phyloP scores from a whole-genome alignment of 2,797 vertebrate species.

The Graptemys geographica region DNA sequence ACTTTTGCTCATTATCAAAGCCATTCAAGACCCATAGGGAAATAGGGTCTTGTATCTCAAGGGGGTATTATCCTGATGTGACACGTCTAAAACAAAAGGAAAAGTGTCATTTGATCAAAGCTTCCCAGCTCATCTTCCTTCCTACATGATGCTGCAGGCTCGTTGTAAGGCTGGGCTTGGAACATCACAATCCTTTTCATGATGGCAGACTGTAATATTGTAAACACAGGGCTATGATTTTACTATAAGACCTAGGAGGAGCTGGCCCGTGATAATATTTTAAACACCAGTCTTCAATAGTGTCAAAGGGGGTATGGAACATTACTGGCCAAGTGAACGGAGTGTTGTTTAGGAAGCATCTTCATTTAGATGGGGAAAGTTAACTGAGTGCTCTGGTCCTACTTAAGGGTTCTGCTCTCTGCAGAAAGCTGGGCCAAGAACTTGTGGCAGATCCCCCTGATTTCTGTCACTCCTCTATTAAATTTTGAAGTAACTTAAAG shows the following conservation, averaged over 20 bases:
- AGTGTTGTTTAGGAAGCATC: neutral
- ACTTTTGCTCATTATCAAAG: conserved; percentile 76
- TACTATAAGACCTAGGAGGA: neutral
- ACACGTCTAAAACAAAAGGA: conserved; percentile 71
- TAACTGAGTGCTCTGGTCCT: neutral
- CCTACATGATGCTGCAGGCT: conserved; percentile 1
- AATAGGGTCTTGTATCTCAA: conserved; percentile 56
- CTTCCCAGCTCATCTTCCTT: conserved; percentile 49
- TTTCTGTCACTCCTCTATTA: neutral
- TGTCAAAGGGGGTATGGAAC: neutral
- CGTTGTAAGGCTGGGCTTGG: conserved; percentile 1
- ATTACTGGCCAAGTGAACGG: neutral
- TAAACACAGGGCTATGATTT: neutral
- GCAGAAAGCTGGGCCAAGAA: neutral
- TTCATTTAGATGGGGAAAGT: neutral
- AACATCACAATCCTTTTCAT: neutral
- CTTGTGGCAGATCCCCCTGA: neutral
- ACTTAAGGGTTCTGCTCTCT: neutral
- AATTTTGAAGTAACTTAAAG: neutral
- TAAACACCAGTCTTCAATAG: neutral
- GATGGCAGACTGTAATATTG: neutral
- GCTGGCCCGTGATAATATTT: neutral
- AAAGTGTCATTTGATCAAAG: conserved; percentile 73
- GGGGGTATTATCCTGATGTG: conserved; percentile 69
- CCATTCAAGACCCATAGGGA: conserved; percentile 72